A percentile compares a stretch with the other conserved stretches of the same genome.
These are phyloP conservation scores for Parelbella ahira DNA, from an alignment of 2,888 invertebrate species.

Conservation along the genomic window DNA sequence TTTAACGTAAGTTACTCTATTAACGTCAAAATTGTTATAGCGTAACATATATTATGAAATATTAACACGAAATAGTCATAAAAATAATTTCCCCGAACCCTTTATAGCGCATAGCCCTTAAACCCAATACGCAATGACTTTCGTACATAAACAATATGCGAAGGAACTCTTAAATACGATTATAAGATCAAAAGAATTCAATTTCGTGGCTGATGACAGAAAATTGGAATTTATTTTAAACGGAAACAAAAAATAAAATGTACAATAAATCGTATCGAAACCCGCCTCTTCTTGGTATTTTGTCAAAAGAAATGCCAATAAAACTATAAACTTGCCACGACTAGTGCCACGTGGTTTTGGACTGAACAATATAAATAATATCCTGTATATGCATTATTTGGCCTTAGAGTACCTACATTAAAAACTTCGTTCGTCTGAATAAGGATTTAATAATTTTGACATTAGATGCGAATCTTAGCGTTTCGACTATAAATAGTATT, in stretches of 20 bases:
- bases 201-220: conserved; percentile 31
- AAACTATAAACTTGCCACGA: conserved; percentile 73
- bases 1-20: too few species aligned
- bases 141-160: conserved; percentile 29
- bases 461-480: conserved; percentile 32
- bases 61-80: too few species aligned
- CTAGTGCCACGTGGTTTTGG: conserved; percentile 53
- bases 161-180: conserved; percentile 32
- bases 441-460: conserved; percentile 43
- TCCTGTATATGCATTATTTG: conserved; percentile 61
- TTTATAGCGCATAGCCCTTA: neutral
- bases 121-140: neutral
- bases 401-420: conserved; percentile 68
- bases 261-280: conserved; percentile 58
- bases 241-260: conserved; percentile 70
- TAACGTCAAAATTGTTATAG: too few species aligned
- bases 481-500: too few species aligned
- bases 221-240: conserved; percentile 48
- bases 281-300: conserved; percentile 64
- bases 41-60: too few species aligned
- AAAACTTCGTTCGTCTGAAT: conserved; percentile 57
- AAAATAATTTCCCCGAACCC: too few species aligned
- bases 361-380: conserved; percentile 55
- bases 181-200: conserved; percentile 35
- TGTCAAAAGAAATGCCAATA: conserved; percentile 55